Conservation (phyloP, 2,113 vertebrate species). For the Nyctibius bracteatus region DNA sequence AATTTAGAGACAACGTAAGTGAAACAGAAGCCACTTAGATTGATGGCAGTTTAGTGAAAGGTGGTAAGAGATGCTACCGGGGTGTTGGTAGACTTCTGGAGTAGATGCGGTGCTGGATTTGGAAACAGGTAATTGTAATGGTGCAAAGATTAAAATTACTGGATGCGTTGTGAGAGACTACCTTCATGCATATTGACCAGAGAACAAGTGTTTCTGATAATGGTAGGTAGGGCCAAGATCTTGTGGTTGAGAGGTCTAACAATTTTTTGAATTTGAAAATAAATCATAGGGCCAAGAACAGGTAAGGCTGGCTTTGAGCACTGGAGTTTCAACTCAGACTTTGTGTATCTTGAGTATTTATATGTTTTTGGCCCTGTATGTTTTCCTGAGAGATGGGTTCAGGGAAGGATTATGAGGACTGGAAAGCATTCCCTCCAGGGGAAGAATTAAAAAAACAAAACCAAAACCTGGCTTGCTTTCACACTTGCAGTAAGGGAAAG, state of each 20-base stretch:
- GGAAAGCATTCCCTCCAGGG: neutral
- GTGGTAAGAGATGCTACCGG: neutral
- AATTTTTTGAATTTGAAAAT: neutral
- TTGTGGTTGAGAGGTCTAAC: neutral
- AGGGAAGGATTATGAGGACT: neutral
- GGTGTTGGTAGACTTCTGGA: neutral
- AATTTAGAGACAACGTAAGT: neutral
- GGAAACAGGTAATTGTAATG: neutral
- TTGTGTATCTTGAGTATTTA: neutral
- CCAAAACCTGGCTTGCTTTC: neutral
- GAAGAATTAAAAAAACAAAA: neutral
- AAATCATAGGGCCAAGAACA: neutral
- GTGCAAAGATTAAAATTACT: neutral
- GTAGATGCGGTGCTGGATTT: neutral
- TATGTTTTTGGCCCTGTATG: neutral
- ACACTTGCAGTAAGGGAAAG: neutral
- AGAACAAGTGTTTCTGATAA: neutral
- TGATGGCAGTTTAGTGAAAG: neutral
- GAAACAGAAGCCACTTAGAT: neutral
- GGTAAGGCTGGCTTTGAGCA: neutral
- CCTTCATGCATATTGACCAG: accelerated
- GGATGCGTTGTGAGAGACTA: neutral
- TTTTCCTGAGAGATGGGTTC: neutral
- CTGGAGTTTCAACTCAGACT: neutral
- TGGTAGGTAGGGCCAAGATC: neutral